Evolutionary conservation across 2,888 invertebrate genomes (phyloP).

Genomic region (Trimorus sp.): DNA sequence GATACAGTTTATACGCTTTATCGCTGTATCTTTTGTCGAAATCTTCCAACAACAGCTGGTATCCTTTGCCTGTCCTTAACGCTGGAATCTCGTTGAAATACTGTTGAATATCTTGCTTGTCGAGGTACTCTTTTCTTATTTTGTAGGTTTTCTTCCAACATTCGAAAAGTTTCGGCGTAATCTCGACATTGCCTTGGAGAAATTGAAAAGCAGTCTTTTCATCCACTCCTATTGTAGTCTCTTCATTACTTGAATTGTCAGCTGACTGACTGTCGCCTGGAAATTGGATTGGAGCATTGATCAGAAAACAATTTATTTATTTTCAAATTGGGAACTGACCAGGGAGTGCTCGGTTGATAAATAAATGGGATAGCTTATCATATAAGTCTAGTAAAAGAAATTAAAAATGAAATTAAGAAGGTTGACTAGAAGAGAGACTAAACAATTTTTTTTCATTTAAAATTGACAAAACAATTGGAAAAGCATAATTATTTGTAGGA

Average conservation of each 20-base stretch:
- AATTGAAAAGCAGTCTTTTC: conserved; percentile 52
- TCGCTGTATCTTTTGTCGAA: conserved; percentile 38
- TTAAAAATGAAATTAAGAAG: too few relatives aligned
- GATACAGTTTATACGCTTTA: conserved; percentile 48
- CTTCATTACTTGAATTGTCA: conserved; percentile 31
- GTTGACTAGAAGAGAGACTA: too few relatives aligned
- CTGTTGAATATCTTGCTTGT: conserved; percentile 46
- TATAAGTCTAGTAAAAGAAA: too few relatives aligned
- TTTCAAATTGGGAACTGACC: neutral
- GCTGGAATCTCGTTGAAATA: conserved; percentile 50
- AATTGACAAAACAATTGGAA: too few relatives aligned
- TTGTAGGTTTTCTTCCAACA: conserved; percentile 44
- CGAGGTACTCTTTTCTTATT: conserved; percentile 44
- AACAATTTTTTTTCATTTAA: too few relatives aligned
- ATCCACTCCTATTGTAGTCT: conserved; percentile 38
- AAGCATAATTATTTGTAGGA: too few relatives aligned
- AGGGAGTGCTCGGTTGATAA: too few relatives aligned
- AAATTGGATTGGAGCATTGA: neutral
- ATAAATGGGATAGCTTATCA: too few relatives aligned
- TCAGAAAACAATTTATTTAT: too few relatives aligned
- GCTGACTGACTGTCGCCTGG: conserved; percentile 41
- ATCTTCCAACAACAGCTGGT: conserved; percentile 46
- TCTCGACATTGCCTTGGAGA: conserved; percentile 47
- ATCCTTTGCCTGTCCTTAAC: conserved; percentile 43
- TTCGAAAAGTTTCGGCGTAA: conserved; percentile 38